Percentiles rank a stretch among this genome's conserved stretches.
Conservation (phyloP, 2,797 vertebrate genomes). For the Darevskia nairensis region DNA sequence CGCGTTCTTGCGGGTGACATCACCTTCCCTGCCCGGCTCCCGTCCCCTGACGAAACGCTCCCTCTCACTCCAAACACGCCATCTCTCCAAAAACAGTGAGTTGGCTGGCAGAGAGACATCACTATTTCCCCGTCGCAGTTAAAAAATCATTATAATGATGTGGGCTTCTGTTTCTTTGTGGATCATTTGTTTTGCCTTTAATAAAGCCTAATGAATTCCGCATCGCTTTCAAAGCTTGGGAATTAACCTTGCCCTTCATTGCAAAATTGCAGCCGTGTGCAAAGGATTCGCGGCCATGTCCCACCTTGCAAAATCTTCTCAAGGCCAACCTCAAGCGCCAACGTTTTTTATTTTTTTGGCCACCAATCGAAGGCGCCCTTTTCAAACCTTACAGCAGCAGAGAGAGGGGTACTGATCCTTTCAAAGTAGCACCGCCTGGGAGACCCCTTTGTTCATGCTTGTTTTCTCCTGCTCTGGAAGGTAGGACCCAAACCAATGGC, state of each 20-base stretch:
- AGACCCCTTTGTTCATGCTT: background rate
- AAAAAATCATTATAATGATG: background rate
- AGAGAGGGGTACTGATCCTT: background rate
- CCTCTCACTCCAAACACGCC: constrained; percentile 43
- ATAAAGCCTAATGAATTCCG: constrained; percentile 22
- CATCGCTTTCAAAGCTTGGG: constrained; percentile 26
- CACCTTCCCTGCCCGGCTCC: constrained; percentile 19
- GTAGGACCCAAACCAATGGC: no score
- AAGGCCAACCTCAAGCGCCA: background rate
- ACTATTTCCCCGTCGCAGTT: background rate
- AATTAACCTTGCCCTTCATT: constrained; percentile 13
- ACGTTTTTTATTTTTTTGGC: background rate
- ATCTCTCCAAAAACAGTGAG: constrained; percentile 9
- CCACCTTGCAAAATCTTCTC: background rate
- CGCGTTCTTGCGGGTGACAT: constrained; percentile 37
- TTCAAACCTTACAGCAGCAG: background rate
- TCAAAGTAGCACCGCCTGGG: background rate
- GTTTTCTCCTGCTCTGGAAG: no score
- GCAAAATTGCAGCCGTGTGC: background rate
- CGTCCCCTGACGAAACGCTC: constrained; percentile 42
- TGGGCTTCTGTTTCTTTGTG: background rate
- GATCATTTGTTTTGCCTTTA: constrained; percentile 25
- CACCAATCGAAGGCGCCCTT: background rate
- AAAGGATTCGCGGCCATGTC: background rate
- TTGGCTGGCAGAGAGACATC: background rate